Base-by-base conservation (phyloP, 2,113 vertebrate genomes). In the Silurus asotus region DNA sequence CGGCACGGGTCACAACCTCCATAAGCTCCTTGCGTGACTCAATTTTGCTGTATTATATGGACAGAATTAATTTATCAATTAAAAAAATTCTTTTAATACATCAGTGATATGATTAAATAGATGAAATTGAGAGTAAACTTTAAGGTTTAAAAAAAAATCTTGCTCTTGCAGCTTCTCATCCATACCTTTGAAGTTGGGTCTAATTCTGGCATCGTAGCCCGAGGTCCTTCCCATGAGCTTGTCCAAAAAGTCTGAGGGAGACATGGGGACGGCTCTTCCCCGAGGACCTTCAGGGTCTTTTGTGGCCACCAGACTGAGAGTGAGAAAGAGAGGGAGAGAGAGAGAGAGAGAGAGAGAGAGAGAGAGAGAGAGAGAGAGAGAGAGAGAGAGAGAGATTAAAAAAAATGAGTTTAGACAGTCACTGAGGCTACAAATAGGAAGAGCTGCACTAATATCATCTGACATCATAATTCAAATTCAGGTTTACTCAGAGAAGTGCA, bases 181-280 rank as follows among this genome's bases (percentile, higher is more conserved):
- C 9, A 19, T 96, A 99, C 98, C 97, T 99, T 99, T 99, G 89
- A 99, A 99, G 90, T 99, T 98, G 14, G 98, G 98, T 93, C 98
- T 93, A 91, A 99, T 99, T 92, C 98, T 96, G 80, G 98, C 98
- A 67, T 99, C 98, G 0, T 99, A 99, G 53, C 98, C 98, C 0
- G 98, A 99, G 78, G 97, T 99, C 87, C 96, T 95, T 3, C 98
- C 98, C 98, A 99, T 99, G 87, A 99, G 93, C 89, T 99, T 99
- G 92, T 99, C 98, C 93, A 99, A 93, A 87, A 99, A 99, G 91
- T 99, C 98, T 0, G 98, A 99, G 1, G 98, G 98, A 0, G 98
- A 99, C 96, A 98, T 98, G 1, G 97, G 96, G 62, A 93, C 91
- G 87, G 93, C 92, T 93, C 94, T 94, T 81, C 96, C 96, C 67